These are phyloP conservation scores for Crotalus viridis DNA, from an alignment of 2,113 vertebrate genomes.

Conservation along the genomic window DNA sequence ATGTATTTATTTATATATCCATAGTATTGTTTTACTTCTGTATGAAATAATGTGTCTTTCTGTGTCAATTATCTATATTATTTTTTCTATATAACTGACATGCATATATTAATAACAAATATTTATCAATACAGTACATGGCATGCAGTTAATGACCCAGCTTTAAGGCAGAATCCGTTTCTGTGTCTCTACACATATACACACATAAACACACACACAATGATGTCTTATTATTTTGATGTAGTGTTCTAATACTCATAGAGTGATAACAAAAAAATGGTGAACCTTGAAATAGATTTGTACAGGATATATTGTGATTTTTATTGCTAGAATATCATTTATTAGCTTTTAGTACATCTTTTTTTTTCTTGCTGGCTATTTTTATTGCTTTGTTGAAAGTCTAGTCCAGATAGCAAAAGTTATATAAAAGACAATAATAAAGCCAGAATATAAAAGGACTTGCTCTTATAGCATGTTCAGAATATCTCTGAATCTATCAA, in stretches of 20 bases:
- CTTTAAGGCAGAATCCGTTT: constrained; percentile 24
- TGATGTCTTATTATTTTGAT: constrained; percentile 32
- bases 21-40: not conserved
- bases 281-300: constrained; percentile 51
- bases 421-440: constrained; percentile 21
- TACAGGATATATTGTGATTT: constrained; percentile 41
- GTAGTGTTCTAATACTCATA: constrained; percentile 22
- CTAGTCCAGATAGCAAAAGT: constrained; percentile 40
- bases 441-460: constrained; percentile 27
- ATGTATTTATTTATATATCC: not conserved
- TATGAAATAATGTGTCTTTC: not conserved
- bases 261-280: constrained; percentile 55
- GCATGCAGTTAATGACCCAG: constrained; percentile 52
- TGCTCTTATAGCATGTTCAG: constrained; percentile 41
- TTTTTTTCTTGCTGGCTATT: constrained; percentile 2
- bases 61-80: not conserved
- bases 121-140: not conserved
- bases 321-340: constrained; percentile 43
- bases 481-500: constrained; percentile 37
- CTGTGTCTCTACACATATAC: not conserved
- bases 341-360: constrained; percentile 52
- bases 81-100: not conserved
- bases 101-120: not conserved
- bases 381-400: constrained; percentile 39
- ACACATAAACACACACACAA: not conserved